Conservation (phyloP, 2,797 vertebrate genomes). For the Aulostomus chinensis region DNA sequence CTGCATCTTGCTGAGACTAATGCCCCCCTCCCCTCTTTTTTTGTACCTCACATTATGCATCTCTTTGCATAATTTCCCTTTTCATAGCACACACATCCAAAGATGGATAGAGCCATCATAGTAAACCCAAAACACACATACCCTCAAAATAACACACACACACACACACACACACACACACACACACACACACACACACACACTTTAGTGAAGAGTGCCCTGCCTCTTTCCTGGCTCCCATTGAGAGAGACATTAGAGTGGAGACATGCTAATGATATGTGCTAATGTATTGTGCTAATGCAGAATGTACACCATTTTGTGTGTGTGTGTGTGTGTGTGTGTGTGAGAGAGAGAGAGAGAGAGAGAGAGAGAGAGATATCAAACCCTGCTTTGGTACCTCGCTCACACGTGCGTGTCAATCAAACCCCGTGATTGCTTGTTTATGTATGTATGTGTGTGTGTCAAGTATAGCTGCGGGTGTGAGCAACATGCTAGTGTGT, state of each 20-base stretch:
- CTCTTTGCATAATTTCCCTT: conserved; percentile 63
- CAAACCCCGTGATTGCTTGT: conserved; percentile 20
- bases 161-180: conserved; percentile 2
- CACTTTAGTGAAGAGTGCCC: conserved; percentile 17
- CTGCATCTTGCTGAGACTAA: conserved; percentile 51
- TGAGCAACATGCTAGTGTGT: background rate
- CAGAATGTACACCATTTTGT: no score
- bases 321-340: conserved; percentile 15
- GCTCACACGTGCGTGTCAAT: conserved; percentile 7
- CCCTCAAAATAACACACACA: conserved; percentile 31
- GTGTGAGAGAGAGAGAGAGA: conserved; percentile 8
- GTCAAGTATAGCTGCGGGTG: background rate
- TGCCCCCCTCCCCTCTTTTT: no score
- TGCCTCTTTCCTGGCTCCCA: conserved; percentile 42
- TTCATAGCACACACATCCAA: conserved; percentile 21
- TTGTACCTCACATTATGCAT: conserved; percentile 57
- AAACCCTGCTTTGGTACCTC: no score
- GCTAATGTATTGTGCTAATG: conserved; percentile 37
- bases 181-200: conserved; percentile 27
- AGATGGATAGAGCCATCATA: conserved; percentile 48
- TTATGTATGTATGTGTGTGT: conserved; percentile 5
- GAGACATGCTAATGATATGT: conserved; percentile 60
- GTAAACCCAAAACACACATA: conserved; percentile 40
- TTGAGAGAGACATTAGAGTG: conserved; percentile 57
- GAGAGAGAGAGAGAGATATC: no score